A percentile compares a stretch with the other conserved stretches of the same genome.
These are phyloP conservation scores for Drosophila bocqueti DNA, from an alignment of 1,140 invertebrate species.

Conservation along the genomic window DNA sequence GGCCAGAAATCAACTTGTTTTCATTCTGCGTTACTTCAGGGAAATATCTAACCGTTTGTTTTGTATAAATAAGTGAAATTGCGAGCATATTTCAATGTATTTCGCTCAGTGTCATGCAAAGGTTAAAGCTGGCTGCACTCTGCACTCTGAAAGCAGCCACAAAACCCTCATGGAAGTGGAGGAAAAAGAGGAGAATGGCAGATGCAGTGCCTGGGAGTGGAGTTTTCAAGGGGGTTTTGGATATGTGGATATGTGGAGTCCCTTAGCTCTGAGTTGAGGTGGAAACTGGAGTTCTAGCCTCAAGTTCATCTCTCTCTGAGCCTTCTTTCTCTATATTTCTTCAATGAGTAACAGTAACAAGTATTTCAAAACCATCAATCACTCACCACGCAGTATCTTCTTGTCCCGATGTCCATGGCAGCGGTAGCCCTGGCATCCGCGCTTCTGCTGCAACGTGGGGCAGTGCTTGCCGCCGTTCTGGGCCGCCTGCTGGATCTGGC, in stretches of 20 bases:
- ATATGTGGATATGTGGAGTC: no score
- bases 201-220: neutral
- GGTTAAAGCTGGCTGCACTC: neutral
- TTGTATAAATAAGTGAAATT: no score
- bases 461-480: slow-evolving; percentile 92
- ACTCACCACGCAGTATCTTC: slow-evolving; percentile 89
- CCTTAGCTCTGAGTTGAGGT: no score
- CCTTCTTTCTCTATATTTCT: neutral
- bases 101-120: neutral
- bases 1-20: neutral
- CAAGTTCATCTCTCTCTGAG: neutral
- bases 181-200: neutral
- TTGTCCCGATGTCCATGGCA: slow-evolving; percentile 89
- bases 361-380: no score
- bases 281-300: neutral
- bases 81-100: no score
- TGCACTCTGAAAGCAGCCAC: neutral
- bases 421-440: slow-evolving; percentile 90
- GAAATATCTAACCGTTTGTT: no score
- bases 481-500: slow-evolving; percentile 87
- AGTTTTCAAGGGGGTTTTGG: no score
- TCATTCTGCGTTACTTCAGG: no score
- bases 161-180: neutral
- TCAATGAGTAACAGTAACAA: neutral
- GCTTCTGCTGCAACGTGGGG: slow-evolving; percentile 89